Conservation (phyloP, 2,797 vertebrate genomes). For the Adelosebastes latens region DNA sequence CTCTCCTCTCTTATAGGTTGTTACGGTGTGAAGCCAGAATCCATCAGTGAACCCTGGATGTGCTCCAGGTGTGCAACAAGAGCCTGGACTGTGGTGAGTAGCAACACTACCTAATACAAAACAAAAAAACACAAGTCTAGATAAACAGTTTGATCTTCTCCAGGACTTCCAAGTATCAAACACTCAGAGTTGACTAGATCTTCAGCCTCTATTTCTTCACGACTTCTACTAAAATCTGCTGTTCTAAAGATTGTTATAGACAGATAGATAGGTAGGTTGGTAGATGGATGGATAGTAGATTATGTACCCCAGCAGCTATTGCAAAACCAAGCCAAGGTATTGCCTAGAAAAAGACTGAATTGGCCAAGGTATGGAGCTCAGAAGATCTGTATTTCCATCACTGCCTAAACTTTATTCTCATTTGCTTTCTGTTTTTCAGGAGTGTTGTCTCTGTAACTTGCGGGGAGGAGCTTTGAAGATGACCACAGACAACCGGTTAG, state of each 20-base stretch:
- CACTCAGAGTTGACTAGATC: background rate
- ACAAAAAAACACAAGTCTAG: background rate
- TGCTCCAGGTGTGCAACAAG: conserved; percentile 90
- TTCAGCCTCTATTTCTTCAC: background rate
- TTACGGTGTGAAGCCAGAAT: conserved; percentile 90
- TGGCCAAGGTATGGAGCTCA: background rate
- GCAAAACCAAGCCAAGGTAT: background rate
- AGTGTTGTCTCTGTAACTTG: conserved; percentile 95
- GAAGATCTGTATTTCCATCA: background rate
- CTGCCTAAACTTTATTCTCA: background rate
- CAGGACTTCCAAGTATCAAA: background rate
- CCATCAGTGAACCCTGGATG: conserved; percentile 86
- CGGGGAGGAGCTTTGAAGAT: conserved; percentile 94
- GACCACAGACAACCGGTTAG: conserved; percentile 90
- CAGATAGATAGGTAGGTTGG: no score
- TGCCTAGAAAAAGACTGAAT: background rate
- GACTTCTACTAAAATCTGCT: background rate
- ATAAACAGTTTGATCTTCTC: background rate
- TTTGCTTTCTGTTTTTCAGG: conserved; percentile 78
- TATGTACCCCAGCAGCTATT: background rate
- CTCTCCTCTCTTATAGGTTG: conserved; percentile 84
- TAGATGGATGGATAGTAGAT: background rate
- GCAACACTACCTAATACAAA: background rate
- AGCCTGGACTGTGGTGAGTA: conserved; percentile 89
- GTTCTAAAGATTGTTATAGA: background rate